Evolutionary conservation across 2,888 invertebrate genomes (phyloP), one percentile per base, ranked within the genome.

Genomic region (Scelioninae gen. 1): DNA sequence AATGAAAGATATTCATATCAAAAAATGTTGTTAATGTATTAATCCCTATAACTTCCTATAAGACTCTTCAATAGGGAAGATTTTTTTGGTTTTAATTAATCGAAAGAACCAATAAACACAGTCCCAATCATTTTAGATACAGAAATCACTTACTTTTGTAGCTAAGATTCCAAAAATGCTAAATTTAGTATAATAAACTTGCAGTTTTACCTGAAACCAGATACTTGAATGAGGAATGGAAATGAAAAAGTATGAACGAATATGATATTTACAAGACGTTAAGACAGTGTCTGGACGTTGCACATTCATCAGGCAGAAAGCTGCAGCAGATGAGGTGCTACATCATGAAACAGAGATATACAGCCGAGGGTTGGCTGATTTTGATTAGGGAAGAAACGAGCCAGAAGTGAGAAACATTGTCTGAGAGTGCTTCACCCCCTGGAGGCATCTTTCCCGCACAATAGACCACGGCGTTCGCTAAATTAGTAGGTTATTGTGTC

Each of bases 311-410:
- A 77, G 78, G 11, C 56, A 15, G 16, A 63, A 72, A 58, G 63
- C 23, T 23, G 23, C 68, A 66, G 76, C 56, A 76, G 83, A 80
- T 77, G 83, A 83, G 63, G 77, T 76, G 80, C 66, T 83, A 80
- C 79, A 83, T 77, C 83, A 80, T 83, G 76, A 83, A 83, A 83
- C 79, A 83, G 80, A 76, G 66, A 80, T 80, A 51, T 72, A 83
- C 75, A 80, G 82, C 34, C 74, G 80, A 82, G 84, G 84, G 84
- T 80, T 71, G 84, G 84, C 80, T 84, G 82, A 83, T 84, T 84
- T 83, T 84, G 84, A 84, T 84, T 83, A 83, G 82, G 84, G 84
- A 84, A 82, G 82, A 84, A 84, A 84, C 82, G 82, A 84, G 83
- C 78, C 77, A 78, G 81, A 85, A 81, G 81, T 80, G 81, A 83